Conservation (phyloP, 2,113 vertebrate species). For the Carassius carassius region DNA sequence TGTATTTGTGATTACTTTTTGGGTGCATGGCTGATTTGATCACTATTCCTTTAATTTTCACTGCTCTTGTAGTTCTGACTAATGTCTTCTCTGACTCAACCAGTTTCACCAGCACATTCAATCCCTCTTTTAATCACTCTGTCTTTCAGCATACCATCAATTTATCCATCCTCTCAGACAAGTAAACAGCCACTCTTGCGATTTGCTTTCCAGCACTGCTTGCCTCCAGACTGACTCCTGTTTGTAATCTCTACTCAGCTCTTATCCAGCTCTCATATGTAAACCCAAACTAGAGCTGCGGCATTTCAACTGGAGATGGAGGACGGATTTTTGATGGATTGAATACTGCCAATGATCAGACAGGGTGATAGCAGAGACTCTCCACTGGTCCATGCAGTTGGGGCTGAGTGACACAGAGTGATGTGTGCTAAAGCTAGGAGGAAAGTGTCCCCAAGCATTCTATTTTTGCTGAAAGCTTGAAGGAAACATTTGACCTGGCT, state of each 20-base stretch:
- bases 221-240: background rate
- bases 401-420: slow-evolving; percentile 19
- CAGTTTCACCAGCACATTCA: background rate
- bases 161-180: background rate
- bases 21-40: no score
- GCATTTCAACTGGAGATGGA: background rate
- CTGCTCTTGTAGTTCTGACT: slow-evolving; percentile 52
- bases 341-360: slow-evolving; percentile 33
- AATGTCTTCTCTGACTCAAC: background rate
- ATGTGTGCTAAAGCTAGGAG: slow-evolving; percentile 18
- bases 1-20: background rate
- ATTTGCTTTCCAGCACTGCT: slow-evolving; percentile 2
- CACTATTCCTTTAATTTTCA: slow-evolving; percentile 7
- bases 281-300: background rate
- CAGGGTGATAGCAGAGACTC: slow-evolving; percentile 17
- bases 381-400: background rate
- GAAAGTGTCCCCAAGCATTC: background rate
- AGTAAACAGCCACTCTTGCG: background rate
- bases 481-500: slow-evolving; percentile 14
- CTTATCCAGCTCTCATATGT: background rate
- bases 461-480: slow-evolving; percentile 16
- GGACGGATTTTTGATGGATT: slow-evolving; percentile 4
- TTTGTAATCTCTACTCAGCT: background rate
- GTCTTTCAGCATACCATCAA: background rate
- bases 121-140: background rate